Conservation (phyloP, 1,140 invertebrate species). For the Schlechtendalia chinensis region DNA sequence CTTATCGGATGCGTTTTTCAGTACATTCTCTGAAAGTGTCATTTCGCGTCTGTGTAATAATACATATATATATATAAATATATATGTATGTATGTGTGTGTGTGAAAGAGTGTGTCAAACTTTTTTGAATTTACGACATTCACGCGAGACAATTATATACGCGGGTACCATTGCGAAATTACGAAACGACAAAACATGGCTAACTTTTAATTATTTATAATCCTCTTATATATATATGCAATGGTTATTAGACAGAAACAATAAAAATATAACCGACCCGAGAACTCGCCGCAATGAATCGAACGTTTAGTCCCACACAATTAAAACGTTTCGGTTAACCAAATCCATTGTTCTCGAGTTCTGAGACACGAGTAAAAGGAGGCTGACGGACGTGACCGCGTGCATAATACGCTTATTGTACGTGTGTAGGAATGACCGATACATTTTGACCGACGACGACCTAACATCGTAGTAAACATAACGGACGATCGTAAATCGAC, state of each 20-base stretch:
- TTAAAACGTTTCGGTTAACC: conserved; percentile 37
- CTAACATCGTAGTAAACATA: no score
- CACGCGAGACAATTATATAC: background rate
- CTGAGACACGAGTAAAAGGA: background rate
- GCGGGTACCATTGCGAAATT: no score
- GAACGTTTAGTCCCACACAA: conserved; percentile 19
- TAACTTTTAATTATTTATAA: background rate
- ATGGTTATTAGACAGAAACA: background rate
- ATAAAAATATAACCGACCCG: background rate
- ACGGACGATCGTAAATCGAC: no score
- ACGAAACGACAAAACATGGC: background rate
- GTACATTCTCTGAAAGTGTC: background rate
- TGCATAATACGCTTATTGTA: no score
- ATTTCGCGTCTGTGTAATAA: background rate
- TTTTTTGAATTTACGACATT: background rate
- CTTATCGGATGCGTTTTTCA: background rate
- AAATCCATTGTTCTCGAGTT: background rate
- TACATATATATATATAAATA: background rate
- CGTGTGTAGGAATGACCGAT: no score
- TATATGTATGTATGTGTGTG: background rate
- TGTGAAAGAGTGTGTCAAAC: background rate
- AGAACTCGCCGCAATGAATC: background rate
- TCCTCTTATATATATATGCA: no score
- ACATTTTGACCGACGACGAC: no score
- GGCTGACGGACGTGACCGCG: no score